phyloP scores from a whole-genome alignment of 2,113 vertebrate genomes.

The Cisticola juncidis region DNA sequence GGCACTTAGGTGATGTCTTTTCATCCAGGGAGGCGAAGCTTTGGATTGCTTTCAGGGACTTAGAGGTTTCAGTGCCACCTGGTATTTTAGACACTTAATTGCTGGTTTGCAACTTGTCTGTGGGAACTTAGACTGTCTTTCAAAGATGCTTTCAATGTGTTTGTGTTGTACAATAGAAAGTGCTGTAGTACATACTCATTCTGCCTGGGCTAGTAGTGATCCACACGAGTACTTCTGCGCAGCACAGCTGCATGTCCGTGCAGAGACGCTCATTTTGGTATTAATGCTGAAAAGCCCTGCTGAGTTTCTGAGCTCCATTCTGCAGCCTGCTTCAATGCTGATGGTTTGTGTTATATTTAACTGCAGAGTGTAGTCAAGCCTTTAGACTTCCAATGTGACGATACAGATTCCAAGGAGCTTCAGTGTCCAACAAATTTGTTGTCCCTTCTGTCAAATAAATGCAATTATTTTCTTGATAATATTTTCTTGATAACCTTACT shows the following conservation, averaged over 20 bases:
- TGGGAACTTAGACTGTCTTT: constrained; percentile 26
- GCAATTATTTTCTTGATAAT: background rate
- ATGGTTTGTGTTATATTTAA: constrained; percentile 51
- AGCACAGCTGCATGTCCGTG: background rate
- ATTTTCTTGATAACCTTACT: background rate
- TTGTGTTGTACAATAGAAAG: constrained; percentile 31
- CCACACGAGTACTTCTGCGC: background rate
- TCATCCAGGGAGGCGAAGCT: constrained; percentile 24
- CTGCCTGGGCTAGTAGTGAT: constrained; percentile 27
- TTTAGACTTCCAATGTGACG: constrained; percentile 21
- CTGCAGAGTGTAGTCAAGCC: background rate
- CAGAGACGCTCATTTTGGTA: background rate
- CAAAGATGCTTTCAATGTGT: constrained; percentile 18
- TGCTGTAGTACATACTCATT: constrained; percentile 3
- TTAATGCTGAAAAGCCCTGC: constrained; percentile 45
- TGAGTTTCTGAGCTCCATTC: constrained; percentile 38
- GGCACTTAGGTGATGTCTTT: background rate
- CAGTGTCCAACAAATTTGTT: background rate
- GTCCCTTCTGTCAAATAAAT: constrained; percentile 12
- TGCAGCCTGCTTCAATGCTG: constrained; percentile 20
- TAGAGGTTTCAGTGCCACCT: constrained; percentile 20
- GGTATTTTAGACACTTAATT: constrained; percentile 38
- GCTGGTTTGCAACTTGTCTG: constrained; percentile 40
- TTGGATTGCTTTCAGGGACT: background rate
- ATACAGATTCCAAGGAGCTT: background rate